A percentile compares a stretch with the other conserved stretches of the same genome.
phyloP scores from a whole-genome alignment of 2,113 vertebrate species.

The Strigops habroptila region DNA sequence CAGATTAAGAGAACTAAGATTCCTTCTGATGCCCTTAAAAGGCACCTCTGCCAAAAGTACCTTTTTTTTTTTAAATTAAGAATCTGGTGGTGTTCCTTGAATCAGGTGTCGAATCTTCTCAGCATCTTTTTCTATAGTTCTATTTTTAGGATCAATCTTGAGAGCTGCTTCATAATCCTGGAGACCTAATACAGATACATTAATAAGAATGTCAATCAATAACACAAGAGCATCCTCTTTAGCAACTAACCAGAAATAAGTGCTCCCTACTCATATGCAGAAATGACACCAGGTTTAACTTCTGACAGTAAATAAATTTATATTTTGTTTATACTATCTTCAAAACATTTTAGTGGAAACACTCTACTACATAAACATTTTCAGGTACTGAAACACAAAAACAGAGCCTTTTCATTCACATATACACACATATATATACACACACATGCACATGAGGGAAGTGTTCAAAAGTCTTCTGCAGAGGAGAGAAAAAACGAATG shows the following conservation, averaged over 20 bases:
- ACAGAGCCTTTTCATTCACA: neutral
- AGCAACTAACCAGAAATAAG: neutral
- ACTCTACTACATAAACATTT: neutral
- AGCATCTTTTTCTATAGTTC: conserved; percentile 78
- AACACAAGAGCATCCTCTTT: neutral
- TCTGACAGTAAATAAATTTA: neutral
- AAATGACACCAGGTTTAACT: neutral
- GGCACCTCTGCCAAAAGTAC: neutral
- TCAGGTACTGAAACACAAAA: neutral
- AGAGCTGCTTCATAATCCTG: conserved; percentile 93
- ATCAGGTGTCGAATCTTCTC: conserved; percentile 83
- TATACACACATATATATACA: neutral
- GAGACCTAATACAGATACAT: conserved; percentile 76
- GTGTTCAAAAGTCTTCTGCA: neutral
- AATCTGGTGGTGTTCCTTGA: conserved; percentile 70
- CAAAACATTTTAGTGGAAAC: neutral
- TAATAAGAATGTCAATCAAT: neutral
- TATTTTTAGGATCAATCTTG: conserved; percentile 82
- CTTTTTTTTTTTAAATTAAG: neutral
- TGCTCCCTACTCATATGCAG: neutral
- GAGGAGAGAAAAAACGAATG: neutral
- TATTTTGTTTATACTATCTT: neutral
- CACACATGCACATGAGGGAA: neutral
- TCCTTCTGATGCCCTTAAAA: neutral
- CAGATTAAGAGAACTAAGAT: neutral